Evolutionary conservation across 2,797 vertebrate genomes (phyloP).

Genomic region (Vespertilio murinus): DNA sequence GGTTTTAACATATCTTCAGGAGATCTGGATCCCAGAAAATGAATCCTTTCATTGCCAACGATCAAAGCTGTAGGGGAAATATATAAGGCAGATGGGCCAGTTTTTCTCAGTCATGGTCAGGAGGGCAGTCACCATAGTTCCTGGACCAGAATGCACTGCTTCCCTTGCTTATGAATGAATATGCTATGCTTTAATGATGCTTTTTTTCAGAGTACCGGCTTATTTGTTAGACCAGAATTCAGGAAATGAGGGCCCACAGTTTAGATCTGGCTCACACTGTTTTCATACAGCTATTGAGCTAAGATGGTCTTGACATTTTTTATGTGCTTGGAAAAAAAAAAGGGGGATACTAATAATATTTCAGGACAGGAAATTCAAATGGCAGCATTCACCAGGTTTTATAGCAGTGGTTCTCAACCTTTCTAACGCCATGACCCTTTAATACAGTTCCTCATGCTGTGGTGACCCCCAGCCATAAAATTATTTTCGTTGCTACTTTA

Average conservation of each 20-base stretch:
- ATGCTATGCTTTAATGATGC: background rate
- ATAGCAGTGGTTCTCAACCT: background rate
- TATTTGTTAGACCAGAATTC: background rate
- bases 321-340: background rate
- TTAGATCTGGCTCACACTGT: background rate
- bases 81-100: background rate
- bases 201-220: background rate
- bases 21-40: conserved; percentile 16
- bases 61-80: background rate
- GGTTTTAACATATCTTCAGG: background rate
- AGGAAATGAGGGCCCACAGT: background rate
- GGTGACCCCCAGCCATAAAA: too few species aligned
- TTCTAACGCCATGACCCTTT: too few species aligned
- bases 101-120: background rate
- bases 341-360: background rate
- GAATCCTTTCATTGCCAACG: background rate
- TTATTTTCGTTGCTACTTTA: too few species aligned
- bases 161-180: background rate
- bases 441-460: too few species aligned
- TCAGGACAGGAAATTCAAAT: background rate
- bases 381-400: background rate
- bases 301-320: background rate
- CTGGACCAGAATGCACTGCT: background rate
- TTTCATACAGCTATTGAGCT: background rate
- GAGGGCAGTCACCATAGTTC: background rate